These are phyloP conservation scores for Hydropotes inermis DNA, from an alignment of 2,113 vertebrate genomes.

Conservation along the genomic window DNA sequence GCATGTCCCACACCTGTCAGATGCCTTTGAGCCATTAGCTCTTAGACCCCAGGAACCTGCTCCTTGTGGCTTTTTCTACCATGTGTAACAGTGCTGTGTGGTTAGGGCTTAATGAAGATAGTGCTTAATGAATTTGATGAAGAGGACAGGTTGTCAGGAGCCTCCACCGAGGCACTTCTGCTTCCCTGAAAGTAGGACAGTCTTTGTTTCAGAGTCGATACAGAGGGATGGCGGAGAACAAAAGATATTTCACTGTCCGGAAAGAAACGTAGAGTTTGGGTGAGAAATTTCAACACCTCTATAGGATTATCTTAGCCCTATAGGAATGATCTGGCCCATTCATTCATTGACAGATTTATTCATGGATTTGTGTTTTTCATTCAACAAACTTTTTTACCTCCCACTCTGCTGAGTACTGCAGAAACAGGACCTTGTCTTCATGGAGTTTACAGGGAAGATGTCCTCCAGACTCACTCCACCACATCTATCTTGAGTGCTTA, in stretches of 20 bases:
- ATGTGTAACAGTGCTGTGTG: neutral
- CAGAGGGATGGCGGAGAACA: neutral
- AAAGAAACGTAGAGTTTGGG: neutral
- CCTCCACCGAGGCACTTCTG: neutral
- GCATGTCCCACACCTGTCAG: neutral
- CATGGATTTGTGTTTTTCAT: neutral
- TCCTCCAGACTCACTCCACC: neutral
- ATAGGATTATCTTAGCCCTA: neutral
- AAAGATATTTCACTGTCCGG: neutral
- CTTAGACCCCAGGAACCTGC: neutral
- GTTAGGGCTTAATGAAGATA: neutral
- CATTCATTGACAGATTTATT: neutral
- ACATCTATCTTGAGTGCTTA: neutral
- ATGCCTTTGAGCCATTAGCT: neutral
- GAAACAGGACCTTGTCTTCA: neutral
- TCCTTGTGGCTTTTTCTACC: neutral
- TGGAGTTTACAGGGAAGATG: neutral
- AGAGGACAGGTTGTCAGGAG: neutral
- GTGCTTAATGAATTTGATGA: neutral
- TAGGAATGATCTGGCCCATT: neutral
- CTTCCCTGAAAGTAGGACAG: neutral
- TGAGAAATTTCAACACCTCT: neutral
- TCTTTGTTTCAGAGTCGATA: neutral
- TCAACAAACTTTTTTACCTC: neutral
- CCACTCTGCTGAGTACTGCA: neutral